These are phyloP conservation scores for Balanococcus diminutus DNA, from an alignment of 2,888 invertebrate genomes.

Conservation along the genomic window DNA sequence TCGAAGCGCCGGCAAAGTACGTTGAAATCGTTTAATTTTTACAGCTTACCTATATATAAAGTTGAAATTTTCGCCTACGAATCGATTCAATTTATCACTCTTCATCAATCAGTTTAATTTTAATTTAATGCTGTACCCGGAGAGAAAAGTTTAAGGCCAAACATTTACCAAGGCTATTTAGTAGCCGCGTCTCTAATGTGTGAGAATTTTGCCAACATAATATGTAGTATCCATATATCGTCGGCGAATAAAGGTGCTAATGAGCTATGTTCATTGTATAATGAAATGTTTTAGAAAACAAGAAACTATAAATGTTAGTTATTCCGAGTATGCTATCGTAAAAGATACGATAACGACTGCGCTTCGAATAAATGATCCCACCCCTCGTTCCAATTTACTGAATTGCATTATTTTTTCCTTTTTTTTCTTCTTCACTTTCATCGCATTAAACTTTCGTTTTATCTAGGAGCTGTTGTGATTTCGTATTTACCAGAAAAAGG, in stretches of 20 bases:
- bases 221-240: constrained; percentile 39
- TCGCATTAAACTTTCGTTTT: constrained; percentile 37
- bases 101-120: constrained; percentile 32
- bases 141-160: background rate
- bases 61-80: background rate
- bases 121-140: background rate
- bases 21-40: constrained; percentile 53
- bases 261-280: constrained; percentile 50
- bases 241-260: constrained; percentile 43
- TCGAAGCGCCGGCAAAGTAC: constrained; percentile 88
- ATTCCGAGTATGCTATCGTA: constrained; percentile 29
- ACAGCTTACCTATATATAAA: background rate
- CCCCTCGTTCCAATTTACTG: constrained; percentile 44
- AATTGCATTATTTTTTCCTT: constrained; percentile 14
- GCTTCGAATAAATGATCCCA: constrained; percentile 40
- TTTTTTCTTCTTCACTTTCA: constrained; percentile 49
- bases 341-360: constrained; percentile 50
- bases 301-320: constrained; percentile 44
- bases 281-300: constrained; percentile 43
- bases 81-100: constrained; percentile 14
- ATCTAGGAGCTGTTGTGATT: background rate
- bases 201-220: background rate
- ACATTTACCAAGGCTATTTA: background rate
- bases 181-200: constrained; percentile 1
- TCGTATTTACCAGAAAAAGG: background rate